These are phyloP conservation scores for Spodoptera frugiperda DNA, from an alignment of 1,140 invertebrate species.

Conservation along the genomic window DNA sequence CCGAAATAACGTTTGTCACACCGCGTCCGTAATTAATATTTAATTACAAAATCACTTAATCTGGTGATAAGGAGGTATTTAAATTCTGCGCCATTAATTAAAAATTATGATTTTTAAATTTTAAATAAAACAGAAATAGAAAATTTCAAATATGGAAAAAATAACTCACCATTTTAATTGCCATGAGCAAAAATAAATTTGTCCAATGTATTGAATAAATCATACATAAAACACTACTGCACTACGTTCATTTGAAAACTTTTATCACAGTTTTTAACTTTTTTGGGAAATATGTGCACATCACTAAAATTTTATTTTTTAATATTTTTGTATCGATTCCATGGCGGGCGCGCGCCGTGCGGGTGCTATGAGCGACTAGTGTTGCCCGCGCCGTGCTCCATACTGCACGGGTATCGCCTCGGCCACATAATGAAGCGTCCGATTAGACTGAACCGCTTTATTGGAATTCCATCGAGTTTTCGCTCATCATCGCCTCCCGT, in stretches of 20 bases:
- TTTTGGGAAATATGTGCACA: constrained; percentile 49
- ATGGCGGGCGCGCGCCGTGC: constrained; percentile 22
- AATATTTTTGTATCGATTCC: constrained; percentile 28
- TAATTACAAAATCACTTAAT: constrained; percentile 23
- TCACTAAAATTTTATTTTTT: constrained; percentile 39
- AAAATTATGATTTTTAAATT: constrained; percentile 50
- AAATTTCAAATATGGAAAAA: constrained; percentile 45
- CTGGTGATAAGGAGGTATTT: constrained; percentile 23
- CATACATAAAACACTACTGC: constrained; percentile 81
- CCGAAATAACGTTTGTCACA: constrained; percentile 8
- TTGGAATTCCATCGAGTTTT: constrained; percentile 58
- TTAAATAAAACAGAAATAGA: constrained; percentile 41
- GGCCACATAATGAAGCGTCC: constrained; percentile 24
- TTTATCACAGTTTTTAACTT: constrained; percentile 66
- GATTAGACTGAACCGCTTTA: constrained; percentile 52
- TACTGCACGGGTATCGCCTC: constrained; percentile 52
- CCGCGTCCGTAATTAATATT: constrained; percentile 14
- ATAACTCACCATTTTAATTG: constrained; percentile 82
- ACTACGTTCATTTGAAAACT: constrained; percentile 77
- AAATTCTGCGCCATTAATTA: constrained; percentile 9
- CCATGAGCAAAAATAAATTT: constrained; percentile 82
- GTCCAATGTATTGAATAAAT: constrained; percentile 83
- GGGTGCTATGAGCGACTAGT: constrained; percentile 55
- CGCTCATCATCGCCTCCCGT: constrained; percentile 44
- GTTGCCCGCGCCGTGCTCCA: constrained; percentile 54